phyloP scores from a whole-genome alignment of 2,888 invertebrate species.

The Hydrotaea cyrtoneurina region DNA sequence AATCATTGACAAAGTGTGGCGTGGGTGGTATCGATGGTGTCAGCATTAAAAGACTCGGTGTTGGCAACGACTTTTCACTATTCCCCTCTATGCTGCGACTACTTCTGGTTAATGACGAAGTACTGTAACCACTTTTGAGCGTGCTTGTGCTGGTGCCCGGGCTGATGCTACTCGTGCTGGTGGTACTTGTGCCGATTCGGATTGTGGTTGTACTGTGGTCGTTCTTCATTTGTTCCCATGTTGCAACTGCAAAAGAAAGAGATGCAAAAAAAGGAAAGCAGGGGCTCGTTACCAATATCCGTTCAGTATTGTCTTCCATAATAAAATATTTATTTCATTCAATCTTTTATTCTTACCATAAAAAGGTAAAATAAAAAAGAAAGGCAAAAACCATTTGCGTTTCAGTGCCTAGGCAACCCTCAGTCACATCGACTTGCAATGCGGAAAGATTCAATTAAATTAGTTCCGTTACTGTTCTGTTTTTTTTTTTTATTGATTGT shows the following conservation, averaged over 20 bases:
- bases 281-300: conserved; percentile 7
- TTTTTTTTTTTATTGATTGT: conserved; percentile 21
- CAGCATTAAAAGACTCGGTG: conserved; percentile 67
- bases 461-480: background rate
- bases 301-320: background rate
- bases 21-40: conserved; percentile 72
- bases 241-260: conserved; percentile 46
- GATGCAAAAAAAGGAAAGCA: background rate
- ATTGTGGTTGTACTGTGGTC: background rate
- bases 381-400: background rate
- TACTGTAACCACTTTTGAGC: conserved; percentile 42
- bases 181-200: background rate
- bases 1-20: conserved; percentile 80
- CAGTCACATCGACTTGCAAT: background rate
- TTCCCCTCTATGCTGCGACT: conserved; percentile 42
- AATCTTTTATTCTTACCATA: background rate
- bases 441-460: conserved; percentile 8
- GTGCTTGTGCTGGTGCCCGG: conserved; percentile 16
- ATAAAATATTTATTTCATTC: conserved; percentile 28
- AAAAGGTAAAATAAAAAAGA: too few relatives aligned
- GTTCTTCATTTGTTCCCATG: conserved; percentile 39
- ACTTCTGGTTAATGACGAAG: conserved; percentile 47
- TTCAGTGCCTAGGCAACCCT: background rate
- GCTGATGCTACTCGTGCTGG: conserved; percentile 2
- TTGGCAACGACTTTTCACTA: conserved; percentile 24